Base-by-base conservation (phyloP, 2,113 vertebrate species). In the Cochlearius cochlearius region DNA sequence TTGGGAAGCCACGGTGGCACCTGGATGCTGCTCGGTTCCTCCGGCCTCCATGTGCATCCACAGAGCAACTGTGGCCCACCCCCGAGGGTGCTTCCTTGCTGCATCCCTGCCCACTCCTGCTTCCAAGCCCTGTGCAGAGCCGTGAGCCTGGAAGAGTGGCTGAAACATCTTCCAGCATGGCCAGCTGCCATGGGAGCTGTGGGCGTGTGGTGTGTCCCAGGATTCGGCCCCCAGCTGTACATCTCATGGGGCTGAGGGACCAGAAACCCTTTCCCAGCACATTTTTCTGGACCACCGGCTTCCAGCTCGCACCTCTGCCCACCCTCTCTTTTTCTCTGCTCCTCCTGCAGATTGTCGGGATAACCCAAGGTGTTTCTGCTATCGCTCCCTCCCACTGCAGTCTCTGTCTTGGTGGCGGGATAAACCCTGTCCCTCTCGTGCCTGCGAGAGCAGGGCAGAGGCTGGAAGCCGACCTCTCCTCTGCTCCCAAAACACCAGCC, bases 121-220 rank as follows among this genome's bases (percentile, higher is more conserved):
- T 58, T 19, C 41, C 1, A 7, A 81, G 47, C 16, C 69, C 59
- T 26, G 9, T 22, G 68, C 45, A 5, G 52, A 63, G 86, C 69
- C 5, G 3, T 11, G 55, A 36, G 45, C 63, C 36, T 38, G 49
- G n/a, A 4, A 34, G 26, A 86, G 75, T 39, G 60, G 66, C 53
- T 63, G 71, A 26, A 38, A 38, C 0, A 1, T 16, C 67, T 56
- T 23, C 56, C 19, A 67, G 49, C 60, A 20, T 0, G 2, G 47
- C 53, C 0, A 0, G 39, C 52, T 45, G 45, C 88, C 15, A 1
- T 4, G 2, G 47, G 73, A 43, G 76, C 60, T 34, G 55, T 0
- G 2, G 60, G 32, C 17, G 3, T 9, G 0, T 1, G 18, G n/a
- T 11, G 59, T 1, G 25, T 38, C 74, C 84, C 91, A 34, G 55